Base-by-base conservation (phyloP, 2,797 vertebrate species). In the Margarornis squamiger region DNA sequence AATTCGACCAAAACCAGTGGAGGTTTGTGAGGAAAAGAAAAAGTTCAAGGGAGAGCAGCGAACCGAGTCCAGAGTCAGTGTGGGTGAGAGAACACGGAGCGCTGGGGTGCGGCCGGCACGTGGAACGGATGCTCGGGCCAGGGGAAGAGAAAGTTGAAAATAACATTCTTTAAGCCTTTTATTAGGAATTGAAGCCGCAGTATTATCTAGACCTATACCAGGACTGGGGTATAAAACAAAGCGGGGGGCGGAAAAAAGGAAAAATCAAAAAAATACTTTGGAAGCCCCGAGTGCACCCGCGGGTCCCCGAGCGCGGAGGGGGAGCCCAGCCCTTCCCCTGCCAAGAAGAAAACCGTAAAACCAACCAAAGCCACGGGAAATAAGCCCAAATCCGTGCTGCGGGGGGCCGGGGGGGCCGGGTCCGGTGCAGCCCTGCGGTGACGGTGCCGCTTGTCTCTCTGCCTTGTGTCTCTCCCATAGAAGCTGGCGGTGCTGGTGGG, bases 401-500 rank as follows among this genome's bases (percentile, higher is more conserved):
- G 9, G 66, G 39, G 34, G 17, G 48, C n/a, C 27, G 34, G 15
- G 43, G 15, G 36, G 18, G 4, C 18, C 19, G 78, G 54, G 55
- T 6, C 32, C 54, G 26, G 46, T 20, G 77, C 55, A 77, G 54
- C 61, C 59, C 65, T 7, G 54, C 66, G 32, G 73, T 88, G 52
- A 61, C 85, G 82, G 43, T 71, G 92, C 74, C 62, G n/a, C 72
- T 79, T 48, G 81, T 90, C 76, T 92, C 83, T 94, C 67, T 72
- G 58, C 73, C 91, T 89, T 78, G 36, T 70, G 39, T 92, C 80
- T 96, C 90, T 77, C 82, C 70, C 77, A 96, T 97, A 98, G 98
- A 98, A 98, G 97, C 98, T 98, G 97, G 97, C 98, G n/a, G 98
- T 98, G 89, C 91, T 62, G 78, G 97, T 97, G 75, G 98, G 97